Evolutionary conservation across 2,113 vertebrate genomes (phyloP).

Genomic region (Narcine bancroftii): DNA sequence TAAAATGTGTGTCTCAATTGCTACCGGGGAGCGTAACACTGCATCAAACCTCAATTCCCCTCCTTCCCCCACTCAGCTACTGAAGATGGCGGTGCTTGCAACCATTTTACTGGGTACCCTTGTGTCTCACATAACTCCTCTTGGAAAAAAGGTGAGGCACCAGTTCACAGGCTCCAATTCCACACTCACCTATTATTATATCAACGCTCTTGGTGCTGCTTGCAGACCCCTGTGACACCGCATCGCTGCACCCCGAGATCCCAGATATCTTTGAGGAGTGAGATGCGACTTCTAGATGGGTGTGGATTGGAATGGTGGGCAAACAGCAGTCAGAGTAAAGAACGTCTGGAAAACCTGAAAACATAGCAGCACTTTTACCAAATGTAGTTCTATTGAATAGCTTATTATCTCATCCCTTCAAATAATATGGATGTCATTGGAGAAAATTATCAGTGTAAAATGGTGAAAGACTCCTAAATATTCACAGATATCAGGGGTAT

Average conservation of each 20-base stretch:
- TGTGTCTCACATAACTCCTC: no score
- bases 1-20: no score
- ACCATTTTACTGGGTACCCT: not conserved
- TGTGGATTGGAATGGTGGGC: conserved; percentile 71
- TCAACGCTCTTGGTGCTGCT: conserved; percentile 83
- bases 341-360: conserved; percentile 81
- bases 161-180: not conserved
- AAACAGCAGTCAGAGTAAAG: conserved; percentile 84
- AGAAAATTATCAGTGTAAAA: no score
- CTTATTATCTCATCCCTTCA: no score
- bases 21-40: no score
- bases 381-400: no score
- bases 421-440: no score
- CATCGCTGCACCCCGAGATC: conserved; percentile 88
- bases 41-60: not conserved
- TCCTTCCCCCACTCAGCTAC: not conserved
- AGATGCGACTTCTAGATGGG: conserved; percentile 83
- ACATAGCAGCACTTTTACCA: no score
- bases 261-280: conserved; percentile 88
- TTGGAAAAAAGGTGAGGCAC: not conserved
- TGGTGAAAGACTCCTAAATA: no score
- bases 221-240: conserved; percentile 79
- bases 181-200: conserved; percentile 73
- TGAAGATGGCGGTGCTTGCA: not conserved
- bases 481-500: no score